phyloP scores from a whole-genome alignment of 1,140 invertebrate species.

The Scaptomyza montana region DNA sequence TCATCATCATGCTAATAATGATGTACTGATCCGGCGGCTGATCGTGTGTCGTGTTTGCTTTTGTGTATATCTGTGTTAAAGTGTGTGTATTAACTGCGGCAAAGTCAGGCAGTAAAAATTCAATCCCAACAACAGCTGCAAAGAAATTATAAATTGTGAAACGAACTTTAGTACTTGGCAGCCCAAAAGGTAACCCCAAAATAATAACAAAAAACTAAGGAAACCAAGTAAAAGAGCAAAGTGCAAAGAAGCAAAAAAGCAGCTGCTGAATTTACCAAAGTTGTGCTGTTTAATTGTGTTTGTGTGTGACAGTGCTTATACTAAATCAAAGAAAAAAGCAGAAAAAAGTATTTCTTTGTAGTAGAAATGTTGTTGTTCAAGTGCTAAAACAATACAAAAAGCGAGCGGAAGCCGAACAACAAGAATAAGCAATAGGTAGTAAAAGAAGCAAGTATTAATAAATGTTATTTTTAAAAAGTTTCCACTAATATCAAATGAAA shows the following conservation, averaged over 20 bases:
- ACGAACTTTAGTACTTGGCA: constrained; percentile 40
- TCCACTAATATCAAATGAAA: constrained; percentile 23
- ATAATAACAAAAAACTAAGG: not conserved
- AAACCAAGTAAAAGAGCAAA: constrained; percentile 49
- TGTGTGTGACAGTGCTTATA: constrained; percentile 36
- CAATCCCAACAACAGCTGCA: constrained; percentile 29
- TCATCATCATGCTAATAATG: constrained; percentile 54
- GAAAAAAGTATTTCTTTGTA: constrained; percentile 17
- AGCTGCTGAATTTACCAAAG: constrained; percentile 28
- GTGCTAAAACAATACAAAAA: constrained; percentile 33
- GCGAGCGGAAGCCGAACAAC: not conserved
- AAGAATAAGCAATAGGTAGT: not conserved
- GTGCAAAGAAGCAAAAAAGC: constrained; percentile 34
- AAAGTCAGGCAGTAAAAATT: constrained; percentile 35
- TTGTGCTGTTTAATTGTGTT: constrained; percentile 5
- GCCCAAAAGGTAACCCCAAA: constrained; percentile 46
- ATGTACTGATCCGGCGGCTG: constrained; percentile 61
- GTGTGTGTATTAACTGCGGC: constrained; percentile 54
- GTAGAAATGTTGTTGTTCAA: constrained; percentile 34
- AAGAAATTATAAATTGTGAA: constrained; percentile 49
- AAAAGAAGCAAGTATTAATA: constrained; percentile 10
- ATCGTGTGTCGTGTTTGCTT: constrained; percentile 42
- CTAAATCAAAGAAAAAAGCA: constrained; percentile 18
- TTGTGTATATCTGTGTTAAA: not conserved
- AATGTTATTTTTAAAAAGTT: constrained; percentile 33